phyloP scores from a whole-genome alignment of 2,797 vertebrate species.

The Columba guinea region DNA sequence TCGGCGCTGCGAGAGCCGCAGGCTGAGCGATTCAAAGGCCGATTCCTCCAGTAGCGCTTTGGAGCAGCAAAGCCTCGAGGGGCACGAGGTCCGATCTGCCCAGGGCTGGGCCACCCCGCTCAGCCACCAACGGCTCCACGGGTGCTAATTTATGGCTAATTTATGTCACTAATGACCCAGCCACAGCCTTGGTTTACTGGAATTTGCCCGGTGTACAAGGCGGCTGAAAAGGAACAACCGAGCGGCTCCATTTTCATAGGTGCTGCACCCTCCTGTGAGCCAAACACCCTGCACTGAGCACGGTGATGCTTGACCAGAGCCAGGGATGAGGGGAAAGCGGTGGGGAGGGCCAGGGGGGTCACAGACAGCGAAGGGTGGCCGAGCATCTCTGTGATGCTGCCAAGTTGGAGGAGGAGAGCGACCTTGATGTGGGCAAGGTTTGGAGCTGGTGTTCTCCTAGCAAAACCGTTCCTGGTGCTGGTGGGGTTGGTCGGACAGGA shows the following conservation, averaged over 20 bases:
- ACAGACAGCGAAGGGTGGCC: background rate
- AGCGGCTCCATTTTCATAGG: background rate
- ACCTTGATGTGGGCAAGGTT: background rate
- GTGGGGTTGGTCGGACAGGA: background rate
- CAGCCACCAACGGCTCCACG: background rate
- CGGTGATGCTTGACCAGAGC: background rate
- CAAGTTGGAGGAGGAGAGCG: background rate
- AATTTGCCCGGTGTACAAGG: background rate
- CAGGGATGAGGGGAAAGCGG: background rate
- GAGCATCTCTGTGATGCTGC: background rate
- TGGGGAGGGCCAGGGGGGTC: background rate
- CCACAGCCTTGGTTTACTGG: background rate
- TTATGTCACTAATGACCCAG: background rate
- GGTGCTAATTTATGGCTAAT: background rate
- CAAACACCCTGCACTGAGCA: rapidly evolving
- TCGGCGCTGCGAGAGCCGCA: background rate
- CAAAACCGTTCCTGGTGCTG: background rate
- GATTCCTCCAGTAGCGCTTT: background rate
- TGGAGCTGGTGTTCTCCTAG: rapidly evolving
- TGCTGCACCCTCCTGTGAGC: background rate
- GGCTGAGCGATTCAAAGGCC: background rate
- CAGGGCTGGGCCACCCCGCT: background rate
- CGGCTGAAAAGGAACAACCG: background rate
- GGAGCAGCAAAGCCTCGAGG: background rate
- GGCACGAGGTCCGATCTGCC: too few species aligned